Conservation (phyloP, 2,888 invertebrate species). For the Cancer borealis region DNA sequence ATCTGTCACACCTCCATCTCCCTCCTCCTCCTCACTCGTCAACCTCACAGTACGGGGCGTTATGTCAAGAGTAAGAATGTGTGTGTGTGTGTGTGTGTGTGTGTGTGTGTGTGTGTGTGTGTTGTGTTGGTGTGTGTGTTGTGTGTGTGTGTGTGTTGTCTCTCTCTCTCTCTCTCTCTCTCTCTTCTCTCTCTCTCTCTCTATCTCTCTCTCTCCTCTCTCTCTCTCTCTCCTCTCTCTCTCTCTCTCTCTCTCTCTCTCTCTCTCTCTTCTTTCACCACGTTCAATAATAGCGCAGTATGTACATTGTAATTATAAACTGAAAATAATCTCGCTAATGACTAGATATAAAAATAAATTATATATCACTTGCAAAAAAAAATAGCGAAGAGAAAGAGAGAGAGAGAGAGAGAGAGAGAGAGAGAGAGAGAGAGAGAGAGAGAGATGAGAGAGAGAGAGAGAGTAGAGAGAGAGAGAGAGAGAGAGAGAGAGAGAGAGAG, state of each 20-base stretch:
- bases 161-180: background rate
- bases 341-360: background rate
- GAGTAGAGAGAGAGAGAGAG: too few relatives aligned
- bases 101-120: background rate
- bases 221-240: slow-evolving; percentile 5
- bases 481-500: too few relatives aligned
- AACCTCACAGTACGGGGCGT: background rate
- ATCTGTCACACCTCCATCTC: background rate
- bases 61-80: background rate
- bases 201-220: slow-evolving; percentile 21
- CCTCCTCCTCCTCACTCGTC: background rate
- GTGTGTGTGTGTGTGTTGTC: background rate
- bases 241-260: slow-evolving; percentile 13
- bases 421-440: too few relatives aligned
- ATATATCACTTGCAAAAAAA: background rate
- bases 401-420: too few relatives aligned
- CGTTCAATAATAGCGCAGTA: background rate
- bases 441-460: too few relatives aligned
- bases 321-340: slow-evolving; percentile 21
- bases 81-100: background rate
- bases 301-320: background rate
- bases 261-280: background rate
- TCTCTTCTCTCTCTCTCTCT: slow-evolving; percentile 35
- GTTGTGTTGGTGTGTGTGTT: background rate
- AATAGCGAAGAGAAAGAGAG: background rate